Conservation (phyloP, 2,888 invertebrate species). For the Marronus borbonicus region DNA sequence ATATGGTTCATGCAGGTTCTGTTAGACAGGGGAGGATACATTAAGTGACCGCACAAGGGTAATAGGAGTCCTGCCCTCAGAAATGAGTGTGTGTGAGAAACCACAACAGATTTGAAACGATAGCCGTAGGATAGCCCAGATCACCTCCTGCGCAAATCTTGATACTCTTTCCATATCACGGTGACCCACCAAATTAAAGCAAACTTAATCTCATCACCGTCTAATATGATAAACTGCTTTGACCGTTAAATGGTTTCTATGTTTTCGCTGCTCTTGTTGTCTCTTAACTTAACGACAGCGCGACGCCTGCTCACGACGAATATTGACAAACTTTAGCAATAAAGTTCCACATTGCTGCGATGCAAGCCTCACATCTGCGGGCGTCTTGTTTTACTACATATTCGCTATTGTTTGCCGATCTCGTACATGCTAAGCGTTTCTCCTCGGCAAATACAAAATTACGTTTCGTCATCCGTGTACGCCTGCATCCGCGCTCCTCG, state of each 20-base stretch:
- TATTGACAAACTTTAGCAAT: conserved; percentile 34
- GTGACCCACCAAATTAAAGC: no score
- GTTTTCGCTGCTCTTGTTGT: not conserved
- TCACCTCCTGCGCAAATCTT: no score
- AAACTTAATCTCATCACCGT: no score
- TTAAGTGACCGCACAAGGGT: no score
- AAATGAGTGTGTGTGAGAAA: no score
- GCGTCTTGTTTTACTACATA: conserved; percentile 21
- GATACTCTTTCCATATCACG: no score
- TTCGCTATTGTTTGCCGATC: conserved; percentile 19
- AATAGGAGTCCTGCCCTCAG: no score
- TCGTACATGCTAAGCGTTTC: conserved; percentile 13
- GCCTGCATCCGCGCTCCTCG: not conserved
- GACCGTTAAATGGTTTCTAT: not conserved
- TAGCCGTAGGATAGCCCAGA: no score
- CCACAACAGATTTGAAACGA: no score
- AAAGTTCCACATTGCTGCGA: conserved; percentile 17
- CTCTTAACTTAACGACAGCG: conserved; percentile 22
- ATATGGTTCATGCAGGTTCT: no score
- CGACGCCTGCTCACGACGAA: conserved; percentile 24
- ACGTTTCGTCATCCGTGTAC: conserved; percentile 2
- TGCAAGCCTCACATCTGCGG: conserved; percentile 34
- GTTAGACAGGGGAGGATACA: not conserved
- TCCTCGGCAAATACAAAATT: conserved; percentile 10
- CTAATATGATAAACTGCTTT: no score